Evolutionary conservation across 35 echinoderm and acorn worm species (phyloP).

Genomic region (Apostichopus japonicus): DNA sequence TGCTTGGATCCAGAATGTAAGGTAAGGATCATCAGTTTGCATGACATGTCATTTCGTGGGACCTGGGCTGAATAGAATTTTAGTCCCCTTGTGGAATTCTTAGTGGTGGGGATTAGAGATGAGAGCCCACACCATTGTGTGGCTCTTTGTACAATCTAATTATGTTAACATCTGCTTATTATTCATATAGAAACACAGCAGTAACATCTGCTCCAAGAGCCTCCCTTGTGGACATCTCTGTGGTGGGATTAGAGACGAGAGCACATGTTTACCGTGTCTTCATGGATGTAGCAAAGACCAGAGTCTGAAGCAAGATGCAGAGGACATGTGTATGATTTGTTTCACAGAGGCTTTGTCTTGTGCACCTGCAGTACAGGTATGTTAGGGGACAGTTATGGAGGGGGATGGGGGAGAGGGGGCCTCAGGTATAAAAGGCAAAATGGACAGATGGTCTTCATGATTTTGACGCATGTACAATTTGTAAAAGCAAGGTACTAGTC

Average conservation of each 20-base stretch:
- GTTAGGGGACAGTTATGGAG: background rate
- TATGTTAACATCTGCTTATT: background rate
- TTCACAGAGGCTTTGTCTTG: slow-evolving; percentile 96
- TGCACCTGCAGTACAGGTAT: slow-evolving; percentile 97
- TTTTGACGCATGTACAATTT: too few relatives aligned
- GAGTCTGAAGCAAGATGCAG: slow-evolving; percentile 89
- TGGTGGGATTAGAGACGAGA: slow-evolving; percentile 90
- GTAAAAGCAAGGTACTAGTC: too few relatives aligned
- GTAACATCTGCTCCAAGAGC: slow-evolving; percentile 80
- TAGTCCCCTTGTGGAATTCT: background rate
- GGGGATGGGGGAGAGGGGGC: too few relatives aligned
- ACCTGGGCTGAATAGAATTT: too few relatives aligned
- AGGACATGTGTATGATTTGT: slow-evolving; percentile 99
- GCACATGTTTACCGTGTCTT: slow-evolving; percentile 79
- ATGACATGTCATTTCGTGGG: too few relatives aligned
- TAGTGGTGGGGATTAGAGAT: background rate
- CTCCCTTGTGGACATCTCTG: slow-evolving; percentile 88
- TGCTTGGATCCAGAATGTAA: slow-evolving; percentile 89
- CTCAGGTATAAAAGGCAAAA: too few relatives aligned
- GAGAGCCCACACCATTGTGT: background rate
- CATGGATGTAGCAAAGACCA: slow-evolving; percentile 81
- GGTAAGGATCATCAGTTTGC: slow-evolving; percentile 23
- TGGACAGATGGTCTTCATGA: too few relatives aligned
- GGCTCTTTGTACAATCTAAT: background rate
- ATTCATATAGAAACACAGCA: slow-evolving; percentile 67